Evolutionary conservation across 2,113 vertebrate species (phyloP).

Genomic region (Tragelaphus strepsiceros): DNA sequence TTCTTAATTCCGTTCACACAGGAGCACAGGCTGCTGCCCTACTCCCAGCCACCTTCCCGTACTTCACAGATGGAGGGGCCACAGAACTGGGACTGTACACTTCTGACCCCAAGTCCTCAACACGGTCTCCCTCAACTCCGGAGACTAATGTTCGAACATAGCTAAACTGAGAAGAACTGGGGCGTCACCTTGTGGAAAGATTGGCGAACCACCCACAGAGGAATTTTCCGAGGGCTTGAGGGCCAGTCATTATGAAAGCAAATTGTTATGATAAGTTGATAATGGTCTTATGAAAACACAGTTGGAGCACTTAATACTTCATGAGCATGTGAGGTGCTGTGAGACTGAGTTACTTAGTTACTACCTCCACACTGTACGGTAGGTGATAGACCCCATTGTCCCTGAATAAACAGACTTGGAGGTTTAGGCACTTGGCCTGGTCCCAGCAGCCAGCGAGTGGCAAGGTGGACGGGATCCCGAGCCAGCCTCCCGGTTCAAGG

Average conservation of each 20-base stretch:
- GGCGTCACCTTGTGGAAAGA: not conserved
- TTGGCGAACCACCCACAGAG: not conserved
- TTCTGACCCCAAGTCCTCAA: not conserved
- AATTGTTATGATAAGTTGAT: not conserved
- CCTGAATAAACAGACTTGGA: not conserved
- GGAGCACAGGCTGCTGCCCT: not conserved
- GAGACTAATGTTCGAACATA: not conserved
- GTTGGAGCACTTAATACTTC: not conserved
- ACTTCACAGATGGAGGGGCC: not conserved
- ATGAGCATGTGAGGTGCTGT: not conserved
- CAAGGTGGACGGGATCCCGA: not conserved
- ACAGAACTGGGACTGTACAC: not conserved
- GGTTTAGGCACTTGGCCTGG: not conserved
- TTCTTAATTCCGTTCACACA: not conserved
- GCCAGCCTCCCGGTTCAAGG: not conserved
- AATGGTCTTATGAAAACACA: not conserved
- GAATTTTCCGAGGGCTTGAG: not conserved
- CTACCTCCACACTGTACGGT: too few species aligned
- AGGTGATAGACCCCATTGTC: too few species aligned
- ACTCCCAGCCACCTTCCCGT: not conserved
- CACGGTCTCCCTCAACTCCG: not conserved
- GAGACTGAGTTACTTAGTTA: not conserved
- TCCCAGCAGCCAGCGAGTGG: not conserved
- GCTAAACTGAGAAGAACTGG: not conserved
- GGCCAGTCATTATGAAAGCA: not conserved